Conservation (phyloP, 1,140 invertebrate genomes). For the Physella acuta region DNA sequence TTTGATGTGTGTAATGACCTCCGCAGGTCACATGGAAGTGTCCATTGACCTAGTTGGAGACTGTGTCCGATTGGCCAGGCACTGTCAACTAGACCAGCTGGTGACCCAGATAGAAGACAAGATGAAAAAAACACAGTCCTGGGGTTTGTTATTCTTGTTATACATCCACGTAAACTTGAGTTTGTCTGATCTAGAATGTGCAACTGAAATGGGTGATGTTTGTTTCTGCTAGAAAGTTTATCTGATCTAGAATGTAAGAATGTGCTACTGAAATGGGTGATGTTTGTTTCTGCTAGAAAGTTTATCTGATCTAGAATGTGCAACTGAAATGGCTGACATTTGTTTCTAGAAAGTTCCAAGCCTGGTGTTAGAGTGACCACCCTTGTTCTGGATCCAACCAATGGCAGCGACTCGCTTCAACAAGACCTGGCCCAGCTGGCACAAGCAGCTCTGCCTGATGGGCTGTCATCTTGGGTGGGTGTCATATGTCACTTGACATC, state of each 20-base stretch:
- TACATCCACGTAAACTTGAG: too few species aligned
- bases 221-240: too few species aligned
- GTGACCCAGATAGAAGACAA: constrained; percentile 55
- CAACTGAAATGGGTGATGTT: neutral
- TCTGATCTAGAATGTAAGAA: too few species aligned
- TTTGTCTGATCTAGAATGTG: too few species aligned
- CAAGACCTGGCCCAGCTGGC: constrained; percentile 59
- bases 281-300: constrained; percentile 26
- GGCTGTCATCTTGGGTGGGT: constrained; percentile 53
- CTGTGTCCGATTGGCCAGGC: constrained; percentile 58
- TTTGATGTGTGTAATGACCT: constrained; percentile 12
- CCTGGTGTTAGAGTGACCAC: constrained; percentile 58
- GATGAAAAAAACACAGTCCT: constrained; percentile 54
- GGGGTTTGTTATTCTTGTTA: constrained; percentile 55
- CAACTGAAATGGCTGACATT: neutral
- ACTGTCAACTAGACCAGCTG: constrained; percentile 59
- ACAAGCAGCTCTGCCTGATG: constrained; percentile 57
- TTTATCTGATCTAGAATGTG: too few species aligned
- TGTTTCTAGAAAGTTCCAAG: constrained; percentile 51
- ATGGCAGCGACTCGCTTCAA: constrained; percentile 46
- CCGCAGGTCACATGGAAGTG: constrained; percentile 56
- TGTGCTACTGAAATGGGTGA: neutral
- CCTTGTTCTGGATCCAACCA: constrained; percentile 53
- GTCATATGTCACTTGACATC: too few species aligned
- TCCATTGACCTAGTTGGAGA: constrained; percentile 57